A percentile compares a stretch with the other conserved stretches of the same genome.
These are phyloP conservation scores for Plutella xylostella DNA, from an alignment of 2,888 invertebrate genomes.

Conservation along the genomic window DNA sequence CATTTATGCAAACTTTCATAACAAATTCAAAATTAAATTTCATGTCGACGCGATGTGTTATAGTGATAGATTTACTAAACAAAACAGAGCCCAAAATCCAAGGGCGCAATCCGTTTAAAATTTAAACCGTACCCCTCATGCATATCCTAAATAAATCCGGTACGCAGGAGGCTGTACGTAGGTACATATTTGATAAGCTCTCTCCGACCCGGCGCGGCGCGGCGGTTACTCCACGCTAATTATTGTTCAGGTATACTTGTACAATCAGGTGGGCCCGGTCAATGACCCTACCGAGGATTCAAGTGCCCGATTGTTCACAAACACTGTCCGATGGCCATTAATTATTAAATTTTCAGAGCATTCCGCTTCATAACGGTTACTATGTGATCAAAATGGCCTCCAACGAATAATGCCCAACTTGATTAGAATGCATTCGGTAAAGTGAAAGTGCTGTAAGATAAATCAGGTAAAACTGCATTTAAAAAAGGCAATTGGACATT, in stretches of 20 bases:
- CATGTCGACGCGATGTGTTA: constrained; percentile 14
- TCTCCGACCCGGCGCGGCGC: constrained; percentile 36
- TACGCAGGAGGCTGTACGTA: constrained; percentile 51
- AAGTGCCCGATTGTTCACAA: too few species aligned
- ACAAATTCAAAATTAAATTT: too few species aligned
- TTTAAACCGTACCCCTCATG: constrained; percentile 69
- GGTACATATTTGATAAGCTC: constrained; percentile 69
- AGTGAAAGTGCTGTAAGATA: too few species aligned
- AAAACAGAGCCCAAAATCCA: constrained; percentile 58
- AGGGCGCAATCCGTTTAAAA: constrained; percentile 70
- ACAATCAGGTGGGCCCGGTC: constrained; percentile 1
- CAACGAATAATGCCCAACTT: too few species aligned
- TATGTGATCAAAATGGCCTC: too few species aligned
- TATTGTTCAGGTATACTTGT: constrained; percentile 8
- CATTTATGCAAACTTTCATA: too few species aligned
- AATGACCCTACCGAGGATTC: too few species aligned
- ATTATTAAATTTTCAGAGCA: too few species aligned
- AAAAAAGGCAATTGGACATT: not conserved
- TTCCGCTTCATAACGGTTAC: too few species aligned
- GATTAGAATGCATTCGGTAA: too few species aligned
- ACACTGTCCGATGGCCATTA: too few species aligned
- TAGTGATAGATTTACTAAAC: constrained; percentile 64
- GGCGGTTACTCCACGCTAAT: constrained; percentile 23
- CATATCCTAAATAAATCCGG: constrained; percentile 69
- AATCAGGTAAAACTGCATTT: too few species aligned